Conservation (phyloP, 2,888 invertebrate genomes). For the Nipponacmea schrenckii region DNA sequence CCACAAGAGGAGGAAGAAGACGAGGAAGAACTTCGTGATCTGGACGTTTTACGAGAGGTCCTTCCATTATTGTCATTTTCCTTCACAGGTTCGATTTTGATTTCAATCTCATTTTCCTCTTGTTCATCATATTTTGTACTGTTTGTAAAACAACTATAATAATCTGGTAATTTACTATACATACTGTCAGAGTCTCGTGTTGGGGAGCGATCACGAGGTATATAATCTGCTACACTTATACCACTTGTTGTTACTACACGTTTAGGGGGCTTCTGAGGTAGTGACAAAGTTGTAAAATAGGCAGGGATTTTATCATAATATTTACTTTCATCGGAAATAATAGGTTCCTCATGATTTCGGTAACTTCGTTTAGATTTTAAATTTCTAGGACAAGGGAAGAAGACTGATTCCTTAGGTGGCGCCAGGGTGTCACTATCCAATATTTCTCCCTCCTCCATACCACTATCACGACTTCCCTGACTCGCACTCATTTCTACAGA, state of each 20-base stretch:
- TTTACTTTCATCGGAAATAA: conserved; percentile 24
- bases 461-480: conserved; percentile 11
- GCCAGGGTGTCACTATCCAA: conserved; percentile 11
- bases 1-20: not conserved
- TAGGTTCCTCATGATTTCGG: conserved; percentile 29
- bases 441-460: conserved; percentile 40
- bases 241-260: conserved; percentile 30
- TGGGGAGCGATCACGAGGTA: conserved; percentile 49
- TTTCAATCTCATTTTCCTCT: not conserved
- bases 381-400: conserved; percentile 9
- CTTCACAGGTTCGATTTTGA: not conserved
- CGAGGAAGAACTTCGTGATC: conserved; percentile 8
- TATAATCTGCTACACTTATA: conserved; percentile 28
- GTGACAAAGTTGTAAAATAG: conserved; percentile 58
- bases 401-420: not conserved
- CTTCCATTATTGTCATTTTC: conserved; percentile 22
- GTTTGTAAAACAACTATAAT: conserved; percentile 64
- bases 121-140: conserved; percentile 59
- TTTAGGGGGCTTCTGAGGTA: conserved; percentile 44
- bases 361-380: conserved; percentile 26
- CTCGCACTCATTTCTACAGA: not conserved
- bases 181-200: conserved; percentile 26
- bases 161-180: conserved; percentile 60
- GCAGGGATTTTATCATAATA: conserved; percentile 61
- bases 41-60: conserved; percentile 12